Conservation (phyloP, 2,888 invertebrate genomes). For the Bhutanitis thaidina region DNA sequence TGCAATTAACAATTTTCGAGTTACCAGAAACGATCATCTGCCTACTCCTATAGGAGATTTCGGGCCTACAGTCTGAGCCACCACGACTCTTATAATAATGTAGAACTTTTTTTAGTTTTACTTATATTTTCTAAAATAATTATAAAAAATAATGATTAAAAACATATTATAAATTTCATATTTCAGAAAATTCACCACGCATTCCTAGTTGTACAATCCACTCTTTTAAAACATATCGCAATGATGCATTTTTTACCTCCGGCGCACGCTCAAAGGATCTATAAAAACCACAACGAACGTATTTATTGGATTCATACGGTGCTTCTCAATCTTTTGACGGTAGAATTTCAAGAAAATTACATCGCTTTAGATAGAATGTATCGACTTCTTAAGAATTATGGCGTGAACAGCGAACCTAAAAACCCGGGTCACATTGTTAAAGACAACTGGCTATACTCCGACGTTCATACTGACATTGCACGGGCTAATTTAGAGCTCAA, state of each 20-base stretch:
- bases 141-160: too few relatives aligned
- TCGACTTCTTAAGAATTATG: conserved; percentile 59
- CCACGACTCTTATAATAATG: too few relatives aligned
- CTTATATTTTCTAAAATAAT: too few relatives aligned
- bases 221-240: conserved; percentile 61
- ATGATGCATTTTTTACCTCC: conserved; percentile 56
- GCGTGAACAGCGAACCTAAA: conserved; percentile 39
- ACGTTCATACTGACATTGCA: conserved; percentile 62
- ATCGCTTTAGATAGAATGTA: conserved; percentile 64
- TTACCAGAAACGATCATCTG: too few relatives aligned
- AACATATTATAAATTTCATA: conserved; percentile 7
- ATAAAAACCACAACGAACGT: conserved; percentile 67
- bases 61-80: too few relatives aligned
- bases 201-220: conserved; percentile 68
- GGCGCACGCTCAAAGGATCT: conserved; percentile 36
- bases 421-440: conserved; percentile 49
- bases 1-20: too few relatives aligned
- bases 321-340: conserved; percentile 43
- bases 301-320: conserved; percentile 63
- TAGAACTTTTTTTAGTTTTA: too few relatives aligned
- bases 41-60: too few relatives aligned
- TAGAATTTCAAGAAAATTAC: conserved; percentile 50
- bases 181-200: conserved; percentile 74
- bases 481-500: conserved; percentile 59
- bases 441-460: conserved; percentile 64